Conservation (phyloP, 2,797 vertebrate species). For the Betta splendens region DNA sequence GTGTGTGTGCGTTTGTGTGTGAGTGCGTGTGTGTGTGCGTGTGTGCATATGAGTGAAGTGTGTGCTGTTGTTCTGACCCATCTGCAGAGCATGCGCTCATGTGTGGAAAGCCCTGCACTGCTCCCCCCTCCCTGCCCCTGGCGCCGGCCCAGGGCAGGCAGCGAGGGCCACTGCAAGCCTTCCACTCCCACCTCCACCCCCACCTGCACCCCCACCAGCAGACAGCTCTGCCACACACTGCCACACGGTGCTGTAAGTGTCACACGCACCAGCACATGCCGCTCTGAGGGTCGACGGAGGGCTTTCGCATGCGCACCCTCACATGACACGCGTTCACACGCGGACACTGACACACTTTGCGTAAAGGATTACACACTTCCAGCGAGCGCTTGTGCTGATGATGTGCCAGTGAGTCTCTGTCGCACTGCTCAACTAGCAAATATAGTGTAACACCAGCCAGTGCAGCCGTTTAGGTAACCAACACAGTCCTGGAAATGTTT, state of each 20-base stretch:
- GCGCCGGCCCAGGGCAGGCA: slow-evolving; percentile 82
- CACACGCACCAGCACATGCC: slow-evolving; percentile 46
- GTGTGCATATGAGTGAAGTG: slow-evolving; percentile 74
- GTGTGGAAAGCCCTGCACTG: slow-evolving; percentile 82
- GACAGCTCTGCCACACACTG: slow-evolving; percentile 85
- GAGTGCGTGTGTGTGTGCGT: slow-evolving; percentile 56
- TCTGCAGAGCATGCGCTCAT: slow-evolving; percentile 94
- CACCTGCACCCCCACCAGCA: slow-evolving; percentile 77
- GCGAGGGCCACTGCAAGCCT: slow-evolving; percentile 83
- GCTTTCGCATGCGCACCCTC: slow-evolving; percentile 18
- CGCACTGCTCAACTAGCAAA: neutral
- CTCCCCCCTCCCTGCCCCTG: slow-evolving; percentile 81
- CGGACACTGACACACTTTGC: slow-evolving; percentile 14
- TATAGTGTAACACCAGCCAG: neutral
- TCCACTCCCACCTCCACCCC: slow-evolving; percentile 86
- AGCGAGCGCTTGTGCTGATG: slow-evolving; percentile 1
- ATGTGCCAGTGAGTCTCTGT: neutral
- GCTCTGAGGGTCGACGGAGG: slow-evolving; percentile 18
- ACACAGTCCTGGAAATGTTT: too few relatives aligned
- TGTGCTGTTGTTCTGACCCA: slow-evolving; percentile 86
- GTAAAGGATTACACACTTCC: slow-evolving; percentile 8
- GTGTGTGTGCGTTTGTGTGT: slow-evolving; percentile 60
- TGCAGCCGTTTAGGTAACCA: neutral
- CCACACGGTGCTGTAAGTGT: slow-evolving; percentile 92
- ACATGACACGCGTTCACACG: neutral